Evolutionary conservation across 2,113 vertebrate genomes (phyloP), one percentile per base, ranked within the genome.

Genomic region (Forbesichthys agassizii): DNA sequence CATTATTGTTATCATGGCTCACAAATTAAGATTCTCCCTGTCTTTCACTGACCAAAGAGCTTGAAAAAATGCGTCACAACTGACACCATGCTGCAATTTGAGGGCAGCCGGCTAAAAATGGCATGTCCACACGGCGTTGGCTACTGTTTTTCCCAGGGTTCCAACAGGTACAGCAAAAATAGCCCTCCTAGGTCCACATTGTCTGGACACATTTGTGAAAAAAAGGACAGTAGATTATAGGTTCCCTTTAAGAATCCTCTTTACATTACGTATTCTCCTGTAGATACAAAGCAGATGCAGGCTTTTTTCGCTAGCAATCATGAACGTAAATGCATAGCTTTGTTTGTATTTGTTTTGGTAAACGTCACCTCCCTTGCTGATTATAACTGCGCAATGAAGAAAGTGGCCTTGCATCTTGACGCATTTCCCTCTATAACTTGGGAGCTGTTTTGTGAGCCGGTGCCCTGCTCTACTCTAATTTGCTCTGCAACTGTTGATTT

Each of bases 81-180:
- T 60, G 67, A 84, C 64, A 71, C 76, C 67, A 83, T 78, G 79
- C 80, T 88, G 84, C 78, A 86, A 80, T 91, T 90, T 87, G 86
- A 36, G 88, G 91, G 65, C 1, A 4, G 49, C 33, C 61, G 80
- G 67, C 86, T 90, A 90, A 88, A 84, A 90, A 84, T 74, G 78
- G 73, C 82, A 71, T 67, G 71, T 82, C 73, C 64, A 77, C 67
- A 86, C 52, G 74, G 59, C 68, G 69, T 11, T n/a, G 4, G 6
- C 1, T 8, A 61, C 75, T 73, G 69, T 79, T 83, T 86, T 84
- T 85, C 58, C 83, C 48, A 20, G 62, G 60, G 76, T 82, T 79
- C 72, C 76, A 69, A 74, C 88, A 91, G 87, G 90, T 89, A 80
- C 80, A 79, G 58, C 64, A 81, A 73, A 82, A 61, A 54, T 48